These are phyloP conservation scores for Acanthosoma haemorrhoidale DNA, from an alignment of 2,888 invertebrate genomes.

Conservation along the genomic window DNA sequence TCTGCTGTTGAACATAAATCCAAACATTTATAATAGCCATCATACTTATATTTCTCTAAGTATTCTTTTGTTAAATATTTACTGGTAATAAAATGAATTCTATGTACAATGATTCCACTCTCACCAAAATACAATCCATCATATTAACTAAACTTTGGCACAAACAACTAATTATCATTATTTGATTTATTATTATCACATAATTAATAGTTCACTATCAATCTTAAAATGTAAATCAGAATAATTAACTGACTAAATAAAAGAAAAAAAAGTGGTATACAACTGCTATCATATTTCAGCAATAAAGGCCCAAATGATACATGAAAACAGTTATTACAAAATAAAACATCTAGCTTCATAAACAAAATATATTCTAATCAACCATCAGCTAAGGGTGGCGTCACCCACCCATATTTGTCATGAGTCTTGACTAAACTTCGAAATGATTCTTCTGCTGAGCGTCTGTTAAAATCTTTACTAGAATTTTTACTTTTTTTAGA, in stretches of 20 bases:
- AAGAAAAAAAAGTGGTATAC: neutral
- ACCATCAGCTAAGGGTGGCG: constrained; percentile 78
- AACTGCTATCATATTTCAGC: neutral
- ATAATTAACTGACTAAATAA: neutral
- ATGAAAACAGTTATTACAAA: neutral
- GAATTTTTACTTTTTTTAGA: constrained; percentile 68
- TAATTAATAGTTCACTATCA: constrained; percentile 17
- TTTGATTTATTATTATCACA: constrained; percentile 15
- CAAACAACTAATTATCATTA: constrained; percentile 6
- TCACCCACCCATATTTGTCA: constrained; percentile 88
- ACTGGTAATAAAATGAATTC: neutral
- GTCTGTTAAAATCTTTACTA: constrained; percentile 65
- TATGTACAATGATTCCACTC: neutral
- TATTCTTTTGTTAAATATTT: no score
- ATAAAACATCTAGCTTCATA: neutral
- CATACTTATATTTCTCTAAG: no score
- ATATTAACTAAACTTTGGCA: constrained; percentile 23
- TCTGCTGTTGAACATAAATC: no score
- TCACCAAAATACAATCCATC: neutral
- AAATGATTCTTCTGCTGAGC: constrained; percentile 83
- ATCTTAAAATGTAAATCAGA: neutral
- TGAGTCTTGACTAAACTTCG: constrained; percentile 81
- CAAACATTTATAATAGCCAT: no score
- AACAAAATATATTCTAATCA: constrained; percentile 46
- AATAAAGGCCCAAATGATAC: neutral